These are phyloP conservation scores for Dolichotis patagonum DNA, from an alignment of 2,113 vertebrate species.

Conservation along the genomic window DNA sequence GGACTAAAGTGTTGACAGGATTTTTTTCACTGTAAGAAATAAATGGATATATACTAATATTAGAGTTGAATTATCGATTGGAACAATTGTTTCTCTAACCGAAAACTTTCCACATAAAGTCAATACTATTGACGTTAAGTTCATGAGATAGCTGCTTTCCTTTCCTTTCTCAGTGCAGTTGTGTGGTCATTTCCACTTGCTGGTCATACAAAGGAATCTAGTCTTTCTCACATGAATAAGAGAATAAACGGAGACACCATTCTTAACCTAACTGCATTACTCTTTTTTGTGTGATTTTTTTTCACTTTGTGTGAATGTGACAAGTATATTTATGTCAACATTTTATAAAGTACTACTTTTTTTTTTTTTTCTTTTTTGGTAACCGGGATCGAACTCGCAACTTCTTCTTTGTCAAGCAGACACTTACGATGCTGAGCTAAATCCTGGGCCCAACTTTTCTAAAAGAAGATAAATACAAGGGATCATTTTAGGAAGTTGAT, in stretches of 20 bases:
- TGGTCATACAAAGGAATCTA: neutral
- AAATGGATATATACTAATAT: neutral
- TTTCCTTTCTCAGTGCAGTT: neutral
- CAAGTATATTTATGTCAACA: neutral
- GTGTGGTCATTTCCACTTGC: neutral
- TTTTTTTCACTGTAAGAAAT: neutral
- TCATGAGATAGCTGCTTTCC: neutral
- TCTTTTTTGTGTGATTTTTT: neutral
- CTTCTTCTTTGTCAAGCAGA: no score
- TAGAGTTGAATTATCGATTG: neutral
- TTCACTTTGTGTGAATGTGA: neutral
- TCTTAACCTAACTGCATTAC: neutral
- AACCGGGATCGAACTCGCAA: no score
- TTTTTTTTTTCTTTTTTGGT: no score
- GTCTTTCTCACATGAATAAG: neutral
- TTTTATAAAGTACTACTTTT: constrained; percentile 29
- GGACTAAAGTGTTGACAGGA: neutral
- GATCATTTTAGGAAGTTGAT: neutral
- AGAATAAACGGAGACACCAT: neutral
- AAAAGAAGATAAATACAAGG: constrained; percentile 27
- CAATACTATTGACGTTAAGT: neutral
- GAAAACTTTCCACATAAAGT: neutral
- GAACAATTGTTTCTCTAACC: neutral
- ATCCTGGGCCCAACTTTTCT: neutral
- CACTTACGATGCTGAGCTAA: no score